Base-by-base conservation (phyloP, 2,797 vertebrate genomes). In the Psittacula derbiana region DNA sequence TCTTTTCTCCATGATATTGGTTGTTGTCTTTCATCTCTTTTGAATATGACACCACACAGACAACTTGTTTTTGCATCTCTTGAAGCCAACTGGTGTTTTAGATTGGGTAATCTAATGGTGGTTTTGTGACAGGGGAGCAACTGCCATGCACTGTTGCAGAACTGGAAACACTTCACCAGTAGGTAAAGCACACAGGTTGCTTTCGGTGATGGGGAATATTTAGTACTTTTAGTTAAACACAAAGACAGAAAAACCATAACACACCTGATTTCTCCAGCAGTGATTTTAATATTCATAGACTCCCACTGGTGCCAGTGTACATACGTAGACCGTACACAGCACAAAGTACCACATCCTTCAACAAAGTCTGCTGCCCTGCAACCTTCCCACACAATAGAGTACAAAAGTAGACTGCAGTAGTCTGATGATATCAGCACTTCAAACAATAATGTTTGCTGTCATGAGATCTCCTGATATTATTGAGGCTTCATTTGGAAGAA, bases 241-340 rank as follows among this genome's bases (percentile, higher is more conserved):
- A 76, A 57, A 93, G 52, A 69, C 44, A 93, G 81, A 53, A 88
- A 88, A 69, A 38, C 5, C 18, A 6, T 44, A 69, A 88, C 70
- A 46, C 66, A 67, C 30, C 7, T 31, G 46, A 7, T 91, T 96
- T 95, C 62, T 96, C 52, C 87, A 95, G 94, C 43, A 69, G 83
- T 85, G 14, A 92, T 79, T 98, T 98, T 97, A 97, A 96, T 97
- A 90, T 58, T 90, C 24, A 70, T 69, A 81, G 88, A 91, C 75
- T 73, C 27, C 66, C n/a, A 61, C 24, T 67, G 80, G 64, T 46
- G 47, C 8, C 53, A 88, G 21, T 12, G 25, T 62, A n/a, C n/a
- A 50, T 31, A 20, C 0, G 2, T 38, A 86, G 27, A 31, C 16
- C 33, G 38, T 36, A 75, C 41, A 73, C 79, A 58, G 36, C 62